Evolutionary conservation across 1,140 invertebrate species (phyloP).

Genomic region (Pogonus chalceus): DNA sequence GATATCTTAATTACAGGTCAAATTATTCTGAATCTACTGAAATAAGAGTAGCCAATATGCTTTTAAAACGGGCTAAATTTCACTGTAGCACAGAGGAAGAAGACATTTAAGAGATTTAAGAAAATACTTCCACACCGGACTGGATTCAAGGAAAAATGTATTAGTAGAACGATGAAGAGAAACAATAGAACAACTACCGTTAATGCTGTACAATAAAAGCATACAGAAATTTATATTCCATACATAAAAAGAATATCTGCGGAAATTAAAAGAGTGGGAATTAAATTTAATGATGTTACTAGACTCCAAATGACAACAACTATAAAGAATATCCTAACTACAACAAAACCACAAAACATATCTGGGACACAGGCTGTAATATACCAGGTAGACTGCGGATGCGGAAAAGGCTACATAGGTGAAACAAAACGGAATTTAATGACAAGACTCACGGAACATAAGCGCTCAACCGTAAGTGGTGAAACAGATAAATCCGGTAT

Average conservation of each 20-base stretch:
- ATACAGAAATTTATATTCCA: not conserved
- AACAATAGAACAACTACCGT: not conserved
- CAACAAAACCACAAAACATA: not conserved
- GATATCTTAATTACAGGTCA: not conserved
- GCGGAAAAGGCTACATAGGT: not conserved
- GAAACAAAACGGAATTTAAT: not conserved
- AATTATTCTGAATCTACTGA: not conserved
- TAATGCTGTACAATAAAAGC: not conserved
- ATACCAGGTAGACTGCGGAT: not conserved
- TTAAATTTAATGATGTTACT: not conserved
- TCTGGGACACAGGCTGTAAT: not conserved
- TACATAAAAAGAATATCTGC: not conserved
- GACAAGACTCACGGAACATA: not conserved
- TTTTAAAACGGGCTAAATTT: not conserved
- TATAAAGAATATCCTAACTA: not conserved
- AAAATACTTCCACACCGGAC: too few relatives aligned
- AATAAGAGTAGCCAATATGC: not conserved
- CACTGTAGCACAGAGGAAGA: not conserved
- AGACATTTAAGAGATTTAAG: too few relatives aligned
- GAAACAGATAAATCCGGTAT: too few relatives aligned
- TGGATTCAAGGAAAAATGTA: not conserved
- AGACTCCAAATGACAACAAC: not conserved
- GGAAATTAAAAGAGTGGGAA: not conserved
- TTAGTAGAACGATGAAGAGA: not conserved
- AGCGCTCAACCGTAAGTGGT: not conserved